Evolutionary conservation across 2,888 invertebrate genomes (phyloP), one percentile per base, ranked within the genome.

Genomic region (Cancer borealis): DNA sequence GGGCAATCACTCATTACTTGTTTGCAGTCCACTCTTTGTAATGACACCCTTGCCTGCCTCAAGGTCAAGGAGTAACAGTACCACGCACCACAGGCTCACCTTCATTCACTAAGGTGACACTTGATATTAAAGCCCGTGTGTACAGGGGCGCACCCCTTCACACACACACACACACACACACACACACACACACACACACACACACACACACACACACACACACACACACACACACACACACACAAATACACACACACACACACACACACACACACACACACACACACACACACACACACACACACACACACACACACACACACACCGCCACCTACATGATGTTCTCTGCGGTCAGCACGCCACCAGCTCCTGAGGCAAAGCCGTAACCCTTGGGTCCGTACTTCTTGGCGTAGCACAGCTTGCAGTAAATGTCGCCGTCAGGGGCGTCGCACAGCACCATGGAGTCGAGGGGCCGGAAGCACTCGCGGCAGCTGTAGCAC

Each of bases 361-460:
- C 95, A 66, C 99, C 99, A 96, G 98, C 98, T 96, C 99, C 99
- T 97, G 98, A 97, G 96, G 99, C 99, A 96, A 98, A 99, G 96
- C 99, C 99, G 96, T 98, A 98, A 91, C 96, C 97, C 97, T 98
- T 98, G 96, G 99, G 99, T 94, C 99, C 99, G 96, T 98, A 99
- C 94, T 98, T 97, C 96, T 98, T 98, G 95, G 98, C 98, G 96
- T 99, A 99, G 97, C 99, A 99, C 92, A 98, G 97, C 96, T 98
- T 98, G 97, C 99, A 99, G 97, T 98, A 99, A 96, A 99, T 97
- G 96, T 99, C 98, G 96, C 98, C 98, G 96, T 99, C 99, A 95
- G 99, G 99, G 47, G 99, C 99, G 96, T 99, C 99, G 96, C 99
- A 99, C 92, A 98, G 98, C 96, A 98, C 97, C 97, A 98, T 98